Base-by-base conservation (phyloP, 2,888 invertebrate genomes). In the Himalopsyche kuldschensis region DNA sequence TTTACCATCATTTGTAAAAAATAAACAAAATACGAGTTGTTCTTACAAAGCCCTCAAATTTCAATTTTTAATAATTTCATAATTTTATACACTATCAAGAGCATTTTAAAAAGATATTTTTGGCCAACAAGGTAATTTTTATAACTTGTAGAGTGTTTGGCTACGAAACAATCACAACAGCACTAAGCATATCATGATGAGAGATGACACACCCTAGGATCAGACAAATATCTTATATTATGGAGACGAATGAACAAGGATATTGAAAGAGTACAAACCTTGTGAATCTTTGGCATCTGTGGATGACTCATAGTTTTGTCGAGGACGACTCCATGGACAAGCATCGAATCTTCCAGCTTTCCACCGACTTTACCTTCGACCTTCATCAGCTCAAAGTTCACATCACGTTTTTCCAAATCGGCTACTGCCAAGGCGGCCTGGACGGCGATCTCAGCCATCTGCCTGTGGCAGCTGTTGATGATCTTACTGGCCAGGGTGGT, bases 251-350 rank as follows among this genome's bases (percentile, higher is more conserved):
- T 41, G 35, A 6, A 35, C 4, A 24, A 76, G 2, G 17, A 80
- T 79, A 6, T 2, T 15, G 30, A 20, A 47, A 46, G 24, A 30
- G 41, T 15, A 75, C 30, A 75, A 84, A 91, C 91, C 90, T 91
- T 93, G 83, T 95, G 90, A 86, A 94, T 95, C 93, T 98, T 99
- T 0, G 99, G 99, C 99, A 99, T 99, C 92, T 99, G 99, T 48
- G 99, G 98, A 91, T 99, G 99, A 88, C 98, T 98, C 94, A 99
- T 97, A 86, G 99, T 98, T 91, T 99, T 99, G 90, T 99, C 99
- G 17, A 99, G 94, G 85, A 99, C 96, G 0, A 99, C 99, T 83
- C 99, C 99, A 87, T 96, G 96, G 24, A 99, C 98, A 84, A 99
- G 92, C 92, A 97, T 94, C 0, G 99, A 98, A 89, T 99, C 99